Evolutionary conservation across 1,140 invertebrate genomes (phyloP), one percentile per base, ranked within the genome.

Genomic region (Trachelipus rathkii): DNA sequence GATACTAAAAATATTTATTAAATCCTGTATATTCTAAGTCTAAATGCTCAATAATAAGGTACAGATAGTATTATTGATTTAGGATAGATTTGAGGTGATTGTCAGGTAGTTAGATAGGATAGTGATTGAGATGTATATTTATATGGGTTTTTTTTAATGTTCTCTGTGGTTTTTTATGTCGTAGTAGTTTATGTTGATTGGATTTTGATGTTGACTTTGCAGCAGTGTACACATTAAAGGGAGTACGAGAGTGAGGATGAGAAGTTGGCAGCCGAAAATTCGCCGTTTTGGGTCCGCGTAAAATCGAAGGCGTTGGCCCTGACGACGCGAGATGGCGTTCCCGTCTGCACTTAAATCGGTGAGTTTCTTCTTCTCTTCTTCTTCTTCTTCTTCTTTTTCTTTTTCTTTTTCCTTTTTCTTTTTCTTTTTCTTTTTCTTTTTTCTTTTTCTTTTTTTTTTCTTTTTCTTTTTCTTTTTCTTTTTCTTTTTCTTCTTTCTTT

Each of bases 271-370:
- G 66, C 33, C 88, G 87, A 83, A 90, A 89, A 85, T 89, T 91
- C 85, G 89, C 89, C 81, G 89, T 92, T 83, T 85, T 90, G 82
- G 86, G 87, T 77, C 90, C 90, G 45, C 89, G 90, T 83, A 93
- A 94, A 85, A 91, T 92, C 82, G 91, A 95, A 82, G 94, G 94
- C 78, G 95, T 96, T 81, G 95, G 95, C 82, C 95, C 95, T 66
- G n/a, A 91, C 90, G 23, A 94, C 92, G 82, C 92, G 90, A 86
- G 90, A 94, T 84, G 95, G 95, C 83, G 91, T 97, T 87, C 95
- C 95, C 66, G 89, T 95, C 71, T 90, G n/a, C 92, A 82, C 89
- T 96, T 78, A 92, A 94, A 93, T 94, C 94, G 86, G 95, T 97
- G 89, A 90, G 90, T 60, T 60, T 60, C 19, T 60, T 60, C 11